Base-by-base conservation (phyloP, 2,888 invertebrate species). In the Athripsodes cinereus region DNA sequence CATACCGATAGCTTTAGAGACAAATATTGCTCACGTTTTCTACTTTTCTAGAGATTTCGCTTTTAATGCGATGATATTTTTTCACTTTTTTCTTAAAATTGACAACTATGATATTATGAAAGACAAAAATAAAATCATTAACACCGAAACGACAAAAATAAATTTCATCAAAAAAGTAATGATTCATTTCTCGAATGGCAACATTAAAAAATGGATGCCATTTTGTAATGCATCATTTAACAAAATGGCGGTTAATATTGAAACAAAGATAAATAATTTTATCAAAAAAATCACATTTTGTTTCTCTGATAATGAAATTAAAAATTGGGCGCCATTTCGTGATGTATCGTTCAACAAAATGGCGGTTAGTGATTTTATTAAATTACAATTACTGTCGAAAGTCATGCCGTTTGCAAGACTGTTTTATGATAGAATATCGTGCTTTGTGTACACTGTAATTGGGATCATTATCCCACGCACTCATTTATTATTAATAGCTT, bases 21-120 rank as follows among this genome's bases (percentile, higher is more conserved):
- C 16, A 13, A 58, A 47, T 53, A 54, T 60, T 62, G 60, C 60
- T 61, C 59, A 62, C 60, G 52, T 55, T 59, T 62, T 62, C 46
- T 59, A 57, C 54, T 55, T 35, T 48, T 58, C 57, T 52, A 57
- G 48, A 21, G 21, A 48, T 22, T n/a, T 54, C 13, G 34, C 31
- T 35, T 18, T 47, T 22, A 6, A 26, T 20, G 34, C 21, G 26
- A 40, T n/a, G 40, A 16, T 50, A 11, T 34, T 55, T 40, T 55
- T 40, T 22, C 55, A 16, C 51, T 55, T 50, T 18, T 40, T 35
- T 52, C 46, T 26, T n/a, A n/a, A n/a, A n/a, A n/a, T n/a, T n/a
- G n/a, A 50, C 50, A 11, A 50, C 22, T n/a, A 48, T 19, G 13
- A 40, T 31, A 8, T 47, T 47, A 22, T 20, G 19, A 26, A 22